These are phyloP conservation scores for Tridacna crocea DNA, from an alignment of 2,888 invertebrate genomes.

Conservation along the genomic window DNA sequence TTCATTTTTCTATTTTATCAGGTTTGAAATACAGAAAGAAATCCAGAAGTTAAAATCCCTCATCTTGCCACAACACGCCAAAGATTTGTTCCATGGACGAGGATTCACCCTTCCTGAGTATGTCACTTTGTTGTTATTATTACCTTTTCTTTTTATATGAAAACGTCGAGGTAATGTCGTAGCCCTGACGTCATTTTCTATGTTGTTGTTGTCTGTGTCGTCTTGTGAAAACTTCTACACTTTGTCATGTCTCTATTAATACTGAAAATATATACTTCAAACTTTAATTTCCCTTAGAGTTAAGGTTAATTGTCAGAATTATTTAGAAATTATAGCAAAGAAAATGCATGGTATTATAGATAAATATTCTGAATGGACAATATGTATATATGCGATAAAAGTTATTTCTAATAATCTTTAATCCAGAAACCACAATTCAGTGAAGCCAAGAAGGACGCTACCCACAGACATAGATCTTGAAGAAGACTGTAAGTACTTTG, in stretches of 20 bases:
- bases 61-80: conserved; percentile 78
- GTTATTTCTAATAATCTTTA: not conserved
- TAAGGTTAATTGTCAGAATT: not conserved
- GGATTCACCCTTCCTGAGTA: conserved; percentile 80
- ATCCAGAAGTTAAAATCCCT: conserved; percentile 78
- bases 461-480: conserved; percentile 60
- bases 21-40: conserved; percentile 79
- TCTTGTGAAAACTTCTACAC: too few relatives aligned
- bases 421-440: conserved; percentile 71
- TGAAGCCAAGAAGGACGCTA: conserved; percentile 65
- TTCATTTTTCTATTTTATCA: conserved; percentile 40
- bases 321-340: too few relatives aligned
- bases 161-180: too few relatives aligned
- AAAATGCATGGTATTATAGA: too few relatives aligned
- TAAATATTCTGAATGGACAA: too few relatives aligned
- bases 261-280: too few relatives aligned
- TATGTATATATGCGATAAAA: too few relatives aligned
- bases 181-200: too few relatives aligned
- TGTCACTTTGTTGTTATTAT: conserved; percentile 48
- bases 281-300: too few relatives aligned
- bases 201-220: too few relatives aligned
- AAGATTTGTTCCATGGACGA: conserved; percentile 79
- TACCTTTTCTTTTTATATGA: too few relatives aligned
- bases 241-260: too few relatives aligned
- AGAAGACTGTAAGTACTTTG: conserved; percentile 64